Base-by-base conservation (phyloP, 2,113 vertebrate species). In the Sphyrna mokarran region DNA sequence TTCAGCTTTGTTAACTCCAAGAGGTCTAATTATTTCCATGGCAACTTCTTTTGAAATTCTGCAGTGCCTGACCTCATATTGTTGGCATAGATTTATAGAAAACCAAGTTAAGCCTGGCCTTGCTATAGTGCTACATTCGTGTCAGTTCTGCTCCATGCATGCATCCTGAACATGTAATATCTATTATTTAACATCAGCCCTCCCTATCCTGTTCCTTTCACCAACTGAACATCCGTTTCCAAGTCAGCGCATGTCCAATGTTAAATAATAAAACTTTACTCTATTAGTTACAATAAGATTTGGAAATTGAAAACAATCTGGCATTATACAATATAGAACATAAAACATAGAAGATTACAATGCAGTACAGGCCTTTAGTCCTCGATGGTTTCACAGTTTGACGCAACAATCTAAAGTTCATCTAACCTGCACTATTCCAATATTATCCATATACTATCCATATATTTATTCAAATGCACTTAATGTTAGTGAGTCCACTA, bases 1-100 rank as follows among this genome's bases (percentile, higher is more conserved):
- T 91, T 91, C 29, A 91, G 89, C 33, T 91, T 91, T 33, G 89
- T 91, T 63, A 66, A 66, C 58, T 91, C 14, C 61, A 66, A 63
- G 89, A 37, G 61, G 37, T 91, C 63, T 66, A 91, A 20, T 91
- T 91, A 37, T 63, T 91, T 91, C 89, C 58, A 37, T 91, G 61
- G 58, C 33, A 91, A 63, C 89, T 66, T 66, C 29, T n/a, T 9
- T 37, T 66, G 89, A 91, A 91, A 63, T 91, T 66, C 58, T 66
- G 89, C 14, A 37, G 89, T n/a, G 33, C 89, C 37, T 91, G 61
- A 91, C 89, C 89, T 91, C 29, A n/a, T 66, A 8, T 91, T n/a
- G 66, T 91, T 33, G 33, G 58, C 58, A 63, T 61, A 66, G 89
- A 63, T 66, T 91, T 66, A 22, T 6, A 66, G 89, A 66, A 91